Conservation (phyloP, 2,797 vertebrate genomes). For the Danionella dracula region DNA sequence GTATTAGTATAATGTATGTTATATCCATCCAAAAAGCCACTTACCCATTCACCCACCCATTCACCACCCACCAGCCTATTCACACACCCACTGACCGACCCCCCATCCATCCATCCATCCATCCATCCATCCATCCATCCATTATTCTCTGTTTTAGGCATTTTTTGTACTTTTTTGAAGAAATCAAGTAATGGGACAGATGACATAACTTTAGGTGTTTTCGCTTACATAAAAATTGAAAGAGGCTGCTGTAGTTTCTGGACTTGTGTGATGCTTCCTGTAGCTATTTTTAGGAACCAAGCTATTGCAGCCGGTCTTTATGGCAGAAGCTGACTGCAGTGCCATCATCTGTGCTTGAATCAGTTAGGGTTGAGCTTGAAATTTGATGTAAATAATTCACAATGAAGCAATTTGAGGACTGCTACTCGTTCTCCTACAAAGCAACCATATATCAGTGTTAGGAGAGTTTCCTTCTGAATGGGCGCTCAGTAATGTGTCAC, state of each 20-base stretch:
- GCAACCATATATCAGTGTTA: neutral
- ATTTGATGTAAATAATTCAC: constrained; percentile 58
- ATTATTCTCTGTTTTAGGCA: neutral
- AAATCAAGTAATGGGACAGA: constrained; percentile 43
- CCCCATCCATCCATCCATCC: neutral
- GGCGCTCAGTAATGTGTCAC: neutral
- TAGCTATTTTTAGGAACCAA: constrained; percentile 62
- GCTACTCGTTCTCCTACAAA: neutral
- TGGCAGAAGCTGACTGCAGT: constrained; percentile 59
- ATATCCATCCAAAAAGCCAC: no score
- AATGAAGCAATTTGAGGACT: no score
- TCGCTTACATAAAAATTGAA: constrained; percentile 49
- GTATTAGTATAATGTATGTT: no score
- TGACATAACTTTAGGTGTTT: constrained; percentile 66
- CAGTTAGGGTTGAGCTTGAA: constrained; percentile 6
- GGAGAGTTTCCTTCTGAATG: neutral
- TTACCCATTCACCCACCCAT: no score
- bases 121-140: no score
- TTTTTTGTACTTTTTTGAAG: constrained; percentile 14
- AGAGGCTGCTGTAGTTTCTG: constrained; percentile 61
- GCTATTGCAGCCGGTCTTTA: constrained; percentile 49
- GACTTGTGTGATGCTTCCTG: constrained; percentile 58
- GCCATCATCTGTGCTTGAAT: constrained; percentile 36
- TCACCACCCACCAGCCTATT: no score
- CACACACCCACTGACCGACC: no score